Base-by-base conservation (phyloP, 2,888 invertebrate species). In the Melinopterus prodromus region DNA sequence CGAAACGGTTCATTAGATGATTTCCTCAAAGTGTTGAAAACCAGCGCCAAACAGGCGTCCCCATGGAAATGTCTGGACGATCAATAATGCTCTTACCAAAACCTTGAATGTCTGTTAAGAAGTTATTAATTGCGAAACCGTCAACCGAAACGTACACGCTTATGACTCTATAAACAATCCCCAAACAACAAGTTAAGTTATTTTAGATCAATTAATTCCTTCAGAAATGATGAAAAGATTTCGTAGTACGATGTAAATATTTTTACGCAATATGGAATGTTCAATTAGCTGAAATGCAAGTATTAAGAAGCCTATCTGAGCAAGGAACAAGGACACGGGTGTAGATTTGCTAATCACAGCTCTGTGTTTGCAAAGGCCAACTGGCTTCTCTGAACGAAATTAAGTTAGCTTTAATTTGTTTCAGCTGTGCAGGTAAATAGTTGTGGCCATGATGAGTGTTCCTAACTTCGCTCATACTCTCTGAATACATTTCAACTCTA, bases 351-450 rank as follows among this genome's bases (percentile, higher is more conserved):
- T 26, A 26, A 26, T 26, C 2, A 26, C 3, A 26, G 2, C 26
- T 26, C 26, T 26, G 26, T 26, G 26, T 26, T 26, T 3, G 26
- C 26, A 26, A 26, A 26, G 26, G 26, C 26, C 26, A 26, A 26
- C 26, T n/a, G n/a, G n/a, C n/a, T n/a, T n/a, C n/a, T 26, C 26
- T 26, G 26, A 26, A 26, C 26, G 26, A 72, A 79, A 79, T 79
- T 79, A 79, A 79, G 79, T 79, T 79, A 53, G 79, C 77, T 79
- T 70, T 79, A 79, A 79, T 79, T 79, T 79, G 79, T 77, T 79
- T 79, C 79, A 71, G 77, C 76, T 35, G 71, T 77, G 77, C 79
- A 79, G 79, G 79, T 79, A 79, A 79, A 79, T 79, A 79, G 70
- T 79, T 79, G 77, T 79, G 79, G 77, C 77, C 72, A 71, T 35